Base-by-base conservation (phyloP, 1,140 invertebrate genomes). In the Latrodectus geometricus region DNA sequence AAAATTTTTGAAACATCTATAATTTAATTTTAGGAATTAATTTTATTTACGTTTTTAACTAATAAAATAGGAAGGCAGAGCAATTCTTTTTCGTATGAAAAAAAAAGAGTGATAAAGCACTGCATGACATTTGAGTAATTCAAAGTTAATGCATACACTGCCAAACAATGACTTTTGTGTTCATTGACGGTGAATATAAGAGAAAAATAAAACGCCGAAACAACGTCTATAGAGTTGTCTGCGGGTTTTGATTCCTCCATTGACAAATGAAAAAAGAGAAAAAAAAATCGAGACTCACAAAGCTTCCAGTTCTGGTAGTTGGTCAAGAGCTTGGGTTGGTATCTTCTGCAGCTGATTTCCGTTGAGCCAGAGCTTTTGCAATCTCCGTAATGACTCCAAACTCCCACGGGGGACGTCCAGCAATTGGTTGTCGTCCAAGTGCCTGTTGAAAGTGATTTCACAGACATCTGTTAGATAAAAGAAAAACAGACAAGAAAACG, bases 341-440 rank as follows among this genome's bases (percentile, higher is more conserved):
- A 87, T 70, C 56, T 82, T 49, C 21, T 17, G 65, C 66, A 87
- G 66, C 66, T 82, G 78, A 82, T 87, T 87, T 87, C 86, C 79
- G 79, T 87, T 81, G 3, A 87, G 21, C 86, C 86, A 87, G 2
- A 87, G 65, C 48, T 82, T 81, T 56, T 87, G 86, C 72, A 87
- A 87, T 87, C 52, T 76, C 14, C 73, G 23, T 69, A 87, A 77
- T 87, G 78, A 76, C 69, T 70, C 74, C 14, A 87, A 65, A 70
- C 86, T 87, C 73, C 74, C 86, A 5, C 2, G 52, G 48, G 86
- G 74, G 1, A 82, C 78, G 11, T 11, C 54, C 65, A 35, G 21
- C 78, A 87, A 79, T 77, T 82, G 78, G 77, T 87, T 87, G 70
- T 17, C 76, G 50, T 87, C 86, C 56, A 87, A 82, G 70, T 87